A percentile compares a stretch with the other conserved stretches of the same genome.
Evolutionary conservation across 1,140 invertebrate genomes (phyloP).

Genomic region (Drosophila chauvacae): DNA sequence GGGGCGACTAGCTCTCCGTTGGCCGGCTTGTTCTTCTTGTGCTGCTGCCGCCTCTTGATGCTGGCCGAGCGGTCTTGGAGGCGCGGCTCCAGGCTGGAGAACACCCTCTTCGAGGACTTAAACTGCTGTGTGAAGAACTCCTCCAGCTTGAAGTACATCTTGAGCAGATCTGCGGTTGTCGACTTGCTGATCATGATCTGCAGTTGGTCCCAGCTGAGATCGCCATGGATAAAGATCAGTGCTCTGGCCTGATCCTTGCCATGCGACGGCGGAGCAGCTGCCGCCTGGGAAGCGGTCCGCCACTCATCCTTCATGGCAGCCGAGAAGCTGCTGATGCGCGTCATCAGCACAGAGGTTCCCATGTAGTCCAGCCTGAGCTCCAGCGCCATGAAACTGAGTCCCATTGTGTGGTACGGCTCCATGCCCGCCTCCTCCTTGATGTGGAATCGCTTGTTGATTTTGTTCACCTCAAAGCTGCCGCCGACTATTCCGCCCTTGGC

Average conservation of each 20-base stretch:
- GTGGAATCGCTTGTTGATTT: conserved; percentile 94
- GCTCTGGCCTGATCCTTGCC: conserved; percentile 85
- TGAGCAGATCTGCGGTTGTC: conserved; percentile 97
- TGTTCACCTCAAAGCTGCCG: conserved; percentile 95
- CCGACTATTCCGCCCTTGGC: conserved; percentile 98
- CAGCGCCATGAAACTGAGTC: conserved; percentile 93
- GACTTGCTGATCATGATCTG: conserved; percentile 98
- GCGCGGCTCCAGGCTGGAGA: conserved; percentile 90
- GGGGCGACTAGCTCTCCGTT: conserved; percentile 67
- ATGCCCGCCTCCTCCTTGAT: conserved; percentile 95
- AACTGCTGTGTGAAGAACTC: conserved; percentile 99
- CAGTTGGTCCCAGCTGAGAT: conserved; percentile 94
- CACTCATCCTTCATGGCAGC: conserved; percentile 93
- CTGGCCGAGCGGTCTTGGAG: conserved; percentile 85
- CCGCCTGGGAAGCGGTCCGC: conserved; percentile 86
- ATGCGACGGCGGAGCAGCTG: conserved; percentile 22
- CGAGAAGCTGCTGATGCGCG: conserved; percentile 92
- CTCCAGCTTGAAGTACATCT: conserved; percentile 98
- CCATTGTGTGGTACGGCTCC: conserved; percentile 94
- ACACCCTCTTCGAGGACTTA: conserved; percentile 95
- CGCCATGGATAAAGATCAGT: conserved; percentile 96
- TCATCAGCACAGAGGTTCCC: conserved; percentile 97
- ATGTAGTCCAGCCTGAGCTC: conserved; percentile 97
- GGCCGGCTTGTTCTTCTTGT: conserved; percentile 77
- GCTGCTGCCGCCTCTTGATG: conserved; percentile 84